Base-by-base conservation (phyloP, 2,797 vertebrate species). In the Epinephelus awoara region DNA sequence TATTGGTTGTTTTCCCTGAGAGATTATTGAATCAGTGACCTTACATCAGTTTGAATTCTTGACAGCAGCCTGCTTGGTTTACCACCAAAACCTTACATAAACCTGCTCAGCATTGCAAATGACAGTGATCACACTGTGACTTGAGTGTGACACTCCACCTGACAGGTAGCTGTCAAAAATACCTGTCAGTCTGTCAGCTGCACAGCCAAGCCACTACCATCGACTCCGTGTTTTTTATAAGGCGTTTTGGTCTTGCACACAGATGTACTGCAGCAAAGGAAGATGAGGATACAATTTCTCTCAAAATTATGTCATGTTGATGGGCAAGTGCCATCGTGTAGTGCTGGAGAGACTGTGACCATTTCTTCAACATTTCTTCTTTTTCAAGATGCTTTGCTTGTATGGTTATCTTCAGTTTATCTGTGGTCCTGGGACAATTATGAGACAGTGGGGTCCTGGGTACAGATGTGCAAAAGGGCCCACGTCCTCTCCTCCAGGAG, bases 81-180 rank as follows among this genome's bases (percentile, higher is more conserved):
- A 76, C 75, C 70, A 34, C 44, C 64, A 70, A 58, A 72, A 68
- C 75, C 67, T 76, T 72, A 58, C 61, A 63, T 83, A 80, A 87
- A 88, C 82, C 84, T 88, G 84, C 42, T 91, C 81, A 82, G 82
- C 88, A 90, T 88, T 90, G 85, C 86, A 91, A 93, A 91, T 93
- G 85, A 90, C 76, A 81, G 84, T 87, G 83, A 90, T 91, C 79
- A 85, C 80, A 80, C 78, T 69, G 82, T 38, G 77, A 82, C 81
- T 82, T 55, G 77, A 89, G 79, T 56, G 68, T 38, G 58, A 88
- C 88, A 84, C 78, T 84, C 80, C 80, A 82, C 49, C 83, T 69
- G 90, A 92, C 79, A 86, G 85, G 64, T 79, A 71, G 62, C 83
- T 92, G 90, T 91, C 89, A 92, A 79, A 82, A 77, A 62, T 64